phyloP scores from a whole-genome alignment of 2,113 vertebrate species.

The Anseranas semipalmata region DNA sequence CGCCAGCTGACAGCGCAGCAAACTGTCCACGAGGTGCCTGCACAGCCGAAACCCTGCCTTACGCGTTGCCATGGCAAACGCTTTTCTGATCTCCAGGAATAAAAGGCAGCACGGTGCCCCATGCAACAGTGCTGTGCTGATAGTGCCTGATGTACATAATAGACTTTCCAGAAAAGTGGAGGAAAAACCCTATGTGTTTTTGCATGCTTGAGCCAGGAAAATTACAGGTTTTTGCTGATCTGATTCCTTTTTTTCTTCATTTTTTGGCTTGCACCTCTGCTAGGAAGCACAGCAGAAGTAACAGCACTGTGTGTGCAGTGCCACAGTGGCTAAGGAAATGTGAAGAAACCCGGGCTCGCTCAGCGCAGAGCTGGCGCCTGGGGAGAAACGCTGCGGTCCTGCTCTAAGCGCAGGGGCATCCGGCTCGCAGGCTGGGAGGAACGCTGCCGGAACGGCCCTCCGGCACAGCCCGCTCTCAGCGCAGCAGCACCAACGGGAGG shows the following conservation, averaged over 20 bases:
- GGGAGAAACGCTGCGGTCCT: not conserved
- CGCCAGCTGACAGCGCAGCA: not conserved
- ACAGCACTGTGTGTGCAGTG: not conserved
- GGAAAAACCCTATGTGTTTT: constrained; percentile 1
- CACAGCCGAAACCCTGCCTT: not conserved
- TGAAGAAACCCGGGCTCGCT: rapidly evolving
- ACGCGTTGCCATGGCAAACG: not conserved
- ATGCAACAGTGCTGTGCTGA: not conserved
- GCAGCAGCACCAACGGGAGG: not conserved
- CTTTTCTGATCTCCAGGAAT: not conserved
- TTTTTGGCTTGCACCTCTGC: constrained; percentile 19
- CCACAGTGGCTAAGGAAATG: not conserved
- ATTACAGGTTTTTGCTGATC: not conserved
- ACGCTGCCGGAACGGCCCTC: not conserved
- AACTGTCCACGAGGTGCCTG: not conserved
- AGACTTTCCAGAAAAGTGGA: constrained; percentile 14
- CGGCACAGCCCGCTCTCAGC: not conserved
- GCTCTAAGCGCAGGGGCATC: not conserved
- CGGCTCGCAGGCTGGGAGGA: not conserved
- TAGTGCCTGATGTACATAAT: not conserved
- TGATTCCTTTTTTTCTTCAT: not conserved
- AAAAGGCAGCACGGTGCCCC: not conserved
- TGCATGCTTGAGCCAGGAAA: constrained; percentile 35
- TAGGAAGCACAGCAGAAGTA: not conserved
- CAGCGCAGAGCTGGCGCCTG: rapidly evolving